A percentile compares a stretch with the other conserved stretches of the same genome.
phyloP scores from a whole-genome alignment of 2,113 vertebrate genomes.

The Colistium nudipinnis region DNA sequence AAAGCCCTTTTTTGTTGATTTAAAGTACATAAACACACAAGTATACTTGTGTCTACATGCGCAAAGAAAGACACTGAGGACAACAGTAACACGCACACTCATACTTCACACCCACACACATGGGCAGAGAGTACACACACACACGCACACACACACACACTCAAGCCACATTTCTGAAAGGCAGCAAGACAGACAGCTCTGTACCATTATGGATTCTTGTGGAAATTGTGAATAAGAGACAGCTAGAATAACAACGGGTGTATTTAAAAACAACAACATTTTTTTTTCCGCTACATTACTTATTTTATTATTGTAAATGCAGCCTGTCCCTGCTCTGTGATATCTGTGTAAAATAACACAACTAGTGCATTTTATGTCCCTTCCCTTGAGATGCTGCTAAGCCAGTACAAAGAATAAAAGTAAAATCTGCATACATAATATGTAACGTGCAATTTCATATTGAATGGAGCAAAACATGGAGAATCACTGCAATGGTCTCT shows the following conservation, averaged over 20 bases:
- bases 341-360: too few relatives aligned
- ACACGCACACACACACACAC: constrained; percentile 37
- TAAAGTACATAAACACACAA: constrained; percentile 40
- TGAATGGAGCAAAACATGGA: not conserved
- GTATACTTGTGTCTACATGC: constrained; percentile 1
- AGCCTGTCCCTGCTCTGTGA: too few relatives aligned
- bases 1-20: constrained; percentile 49
- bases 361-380: too few relatives aligned
- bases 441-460: not conserved
- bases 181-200: constrained; percentile 27
- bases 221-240: constrained; percentile 4
- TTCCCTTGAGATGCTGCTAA: too few relatives aligned
- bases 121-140: constrained; percentile 28
- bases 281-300: not conserved
- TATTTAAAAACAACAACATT: too few relatives aligned
- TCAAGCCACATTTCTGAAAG: constrained; percentile 23
- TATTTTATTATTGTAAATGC: not conserved
- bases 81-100: constrained; percentile 28
- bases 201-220: constrained; percentile 6
- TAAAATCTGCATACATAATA: too few relatives aligned
- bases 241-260: not conserved
- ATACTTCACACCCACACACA: constrained; percentile 53
- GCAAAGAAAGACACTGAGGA: constrained; percentile 24
- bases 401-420: too few relatives aligned
- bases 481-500: not conserved